Evolutionary conservation across 2,888 invertebrate genomes (phyloP), one percentile per base, ranked within the genome.

Genomic region (Drosophila subquinaria): DNA sequence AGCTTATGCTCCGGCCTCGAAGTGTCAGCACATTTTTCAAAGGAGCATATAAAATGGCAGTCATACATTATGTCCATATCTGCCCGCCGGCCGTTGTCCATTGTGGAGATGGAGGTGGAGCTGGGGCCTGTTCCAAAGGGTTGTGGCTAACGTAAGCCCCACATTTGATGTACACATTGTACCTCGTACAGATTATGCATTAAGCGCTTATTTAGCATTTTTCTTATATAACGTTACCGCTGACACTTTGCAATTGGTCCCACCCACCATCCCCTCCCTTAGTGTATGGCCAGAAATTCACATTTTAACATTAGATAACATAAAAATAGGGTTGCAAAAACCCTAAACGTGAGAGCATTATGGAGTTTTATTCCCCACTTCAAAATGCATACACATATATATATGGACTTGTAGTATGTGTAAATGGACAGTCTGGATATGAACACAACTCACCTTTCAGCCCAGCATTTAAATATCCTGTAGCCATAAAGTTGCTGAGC

Each of bases 21-120:
- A 90, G 87, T 90, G 89, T 88, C 89, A 90, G 87, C 82, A 88
- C 89, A 88, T 90, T 88, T 88, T 89, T 88, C 87, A 88, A 90
- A 88, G 90, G 86, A 83, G 79, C 76, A 76, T 76, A 76, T 79
- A 76, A 79, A 76, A 79, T 79, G 80, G 80, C 84, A 84, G 88
- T 89, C 88, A 88, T 88, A 88, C 89, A 88, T 89, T 88, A 89
- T 85, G 90, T 73, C 90, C 86, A 90, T 87, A 87, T 87, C 86
- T 90, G 87, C 60, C 68, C 52, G 66, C 45, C 64, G 69, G 65
- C 70, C 63, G 52, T 27, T 42, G 51, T 65, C 60, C 52, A 55
- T 36, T 42, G 40, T 27, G 27, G 27, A 5, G 5, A 27, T 27
- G 27, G 27, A 27, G 27, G 5, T 23, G 35, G 43, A 50, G 27